A percentile compares a stretch with the other conserved stretches of the same genome.
Conservation (phyloP, 2,113 vertebrate species). For the Tautogolabrus adspersus region DNA sequence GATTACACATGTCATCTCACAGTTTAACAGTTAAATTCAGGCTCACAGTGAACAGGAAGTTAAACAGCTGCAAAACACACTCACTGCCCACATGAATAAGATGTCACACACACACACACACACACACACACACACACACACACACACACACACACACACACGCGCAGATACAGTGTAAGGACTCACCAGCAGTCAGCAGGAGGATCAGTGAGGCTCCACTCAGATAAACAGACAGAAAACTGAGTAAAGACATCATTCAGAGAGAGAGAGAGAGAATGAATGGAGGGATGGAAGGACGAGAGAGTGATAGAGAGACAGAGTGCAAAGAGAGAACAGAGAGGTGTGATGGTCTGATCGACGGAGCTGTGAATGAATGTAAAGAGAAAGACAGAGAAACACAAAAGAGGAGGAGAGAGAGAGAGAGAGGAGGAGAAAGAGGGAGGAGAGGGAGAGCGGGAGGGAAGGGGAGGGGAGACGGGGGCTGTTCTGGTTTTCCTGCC, state of each 20-base stretch:
- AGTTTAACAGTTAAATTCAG: constrained; percentile 17
- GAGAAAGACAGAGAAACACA: constrained; percentile 21
- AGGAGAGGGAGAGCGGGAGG: too few species aligned
- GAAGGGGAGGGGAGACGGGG: neutral
- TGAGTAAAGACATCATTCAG: constrained; percentile 56
- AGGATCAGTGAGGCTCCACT: constrained; percentile 41
- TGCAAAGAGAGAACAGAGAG: neutral
- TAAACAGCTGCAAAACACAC: constrained; percentile 49
- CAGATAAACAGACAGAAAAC: constrained; percentile 36
- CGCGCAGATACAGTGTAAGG: constrained; percentile 12
- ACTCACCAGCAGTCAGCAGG: constrained; percentile 65
- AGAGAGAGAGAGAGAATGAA: constrained; percentile 1
- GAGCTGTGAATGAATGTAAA: constrained; percentile 4
- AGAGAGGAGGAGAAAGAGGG: neutral
- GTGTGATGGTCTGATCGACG: neutral
- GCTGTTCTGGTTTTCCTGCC: constrained; percentile 50
- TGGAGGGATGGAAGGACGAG: constrained; percentile 52
- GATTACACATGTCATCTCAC: constrained; percentile 4
- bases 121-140: neutral
- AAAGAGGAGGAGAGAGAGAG: neutral
- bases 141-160: neutral
- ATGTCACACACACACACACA: neutral
- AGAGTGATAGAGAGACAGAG: constrained; percentile 6
- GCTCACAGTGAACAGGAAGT: constrained; percentile 47
- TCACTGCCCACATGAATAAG: neutral